Conservation (phyloP, 1,140 invertebrate genomes). For the Heliconius congener region DNA sequence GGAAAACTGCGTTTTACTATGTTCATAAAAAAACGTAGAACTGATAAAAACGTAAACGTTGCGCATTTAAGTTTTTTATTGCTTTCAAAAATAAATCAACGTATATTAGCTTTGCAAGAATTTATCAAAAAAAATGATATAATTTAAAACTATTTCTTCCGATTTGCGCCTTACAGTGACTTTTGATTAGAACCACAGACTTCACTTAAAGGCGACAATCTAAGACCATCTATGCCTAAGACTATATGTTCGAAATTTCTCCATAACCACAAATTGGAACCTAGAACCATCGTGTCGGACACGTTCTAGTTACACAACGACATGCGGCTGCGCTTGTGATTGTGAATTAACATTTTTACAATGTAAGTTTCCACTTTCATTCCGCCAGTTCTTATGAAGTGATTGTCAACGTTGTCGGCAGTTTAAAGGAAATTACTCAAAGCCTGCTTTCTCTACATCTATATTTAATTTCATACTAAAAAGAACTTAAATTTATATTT, state of each 20-base stretch:
- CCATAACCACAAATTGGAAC: neutral
- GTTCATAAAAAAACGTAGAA: neutral
- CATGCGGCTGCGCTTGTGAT: neutral
- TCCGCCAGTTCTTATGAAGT: neutral
- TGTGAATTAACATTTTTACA: neutral
- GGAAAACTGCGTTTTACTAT: neutral
- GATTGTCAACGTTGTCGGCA: neutral
- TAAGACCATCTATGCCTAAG: too few species aligned
- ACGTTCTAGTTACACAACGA: neutral
- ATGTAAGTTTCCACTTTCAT: conserved; percentile 7
- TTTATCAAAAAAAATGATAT: too few species aligned
- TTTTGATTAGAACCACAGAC: too few species aligned
- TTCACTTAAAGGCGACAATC: too few species aligned
- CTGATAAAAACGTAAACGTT: neutral
- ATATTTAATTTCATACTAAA: neutral
- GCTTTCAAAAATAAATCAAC: too few species aligned
- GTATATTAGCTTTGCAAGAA: too few species aligned
- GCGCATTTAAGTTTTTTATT: too few species aligned
- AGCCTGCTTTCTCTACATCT: neutral
- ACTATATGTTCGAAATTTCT: too few species aligned
- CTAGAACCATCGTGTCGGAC: neutral
- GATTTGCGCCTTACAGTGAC: too few species aligned
- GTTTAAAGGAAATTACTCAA: neutral
- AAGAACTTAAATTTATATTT: neutral
- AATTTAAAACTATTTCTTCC: too few species aligned